Evolutionary conservation across 2,113 vertebrate genomes (phyloP).

Genomic region (Cebidichthys violaceus): DNA sequence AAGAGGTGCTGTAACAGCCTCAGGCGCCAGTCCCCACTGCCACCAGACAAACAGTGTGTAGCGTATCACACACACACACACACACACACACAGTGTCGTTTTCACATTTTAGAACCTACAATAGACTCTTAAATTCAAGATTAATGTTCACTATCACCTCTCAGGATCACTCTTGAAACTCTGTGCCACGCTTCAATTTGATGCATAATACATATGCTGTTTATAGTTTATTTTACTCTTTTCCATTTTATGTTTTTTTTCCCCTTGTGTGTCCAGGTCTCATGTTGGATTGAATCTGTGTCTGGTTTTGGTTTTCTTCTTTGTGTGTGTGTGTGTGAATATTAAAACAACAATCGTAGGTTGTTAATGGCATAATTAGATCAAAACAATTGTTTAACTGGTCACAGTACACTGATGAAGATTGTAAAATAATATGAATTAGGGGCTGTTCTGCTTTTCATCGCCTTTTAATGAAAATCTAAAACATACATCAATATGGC

Average conservation of each 20-base stretch:
- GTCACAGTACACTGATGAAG: neutral
- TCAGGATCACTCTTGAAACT: neutral
- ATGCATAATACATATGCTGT: neutral
- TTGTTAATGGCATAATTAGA: neutral
- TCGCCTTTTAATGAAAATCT: neutral
- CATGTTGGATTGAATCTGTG: neutral
- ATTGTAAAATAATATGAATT: neutral
- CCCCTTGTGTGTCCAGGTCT: neutral
- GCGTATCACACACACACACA: neutral
- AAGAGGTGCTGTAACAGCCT: conserved; percentile 16
- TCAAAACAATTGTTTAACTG: neutral
- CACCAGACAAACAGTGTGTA: conserved; percentile 12
- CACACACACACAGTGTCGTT: neutral
- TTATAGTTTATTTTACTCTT: neutral
- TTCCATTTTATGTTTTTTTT: neutral
- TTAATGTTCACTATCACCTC: neutral
- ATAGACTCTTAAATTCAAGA: neutral
- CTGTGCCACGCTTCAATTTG: neutral
- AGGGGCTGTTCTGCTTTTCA: neutral
- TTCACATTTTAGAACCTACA: neutral
- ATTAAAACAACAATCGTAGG: neutral
- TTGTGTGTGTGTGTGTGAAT: neutral
- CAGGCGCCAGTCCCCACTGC: neutral
- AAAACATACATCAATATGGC: neutral
- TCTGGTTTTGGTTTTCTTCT: neutral